A percentile compares a stretch with the other conserved stretches of the same genome.
Conservation (phyloP, 2,113 vertebrate genomes). For the Buteo buteo region DNA sequence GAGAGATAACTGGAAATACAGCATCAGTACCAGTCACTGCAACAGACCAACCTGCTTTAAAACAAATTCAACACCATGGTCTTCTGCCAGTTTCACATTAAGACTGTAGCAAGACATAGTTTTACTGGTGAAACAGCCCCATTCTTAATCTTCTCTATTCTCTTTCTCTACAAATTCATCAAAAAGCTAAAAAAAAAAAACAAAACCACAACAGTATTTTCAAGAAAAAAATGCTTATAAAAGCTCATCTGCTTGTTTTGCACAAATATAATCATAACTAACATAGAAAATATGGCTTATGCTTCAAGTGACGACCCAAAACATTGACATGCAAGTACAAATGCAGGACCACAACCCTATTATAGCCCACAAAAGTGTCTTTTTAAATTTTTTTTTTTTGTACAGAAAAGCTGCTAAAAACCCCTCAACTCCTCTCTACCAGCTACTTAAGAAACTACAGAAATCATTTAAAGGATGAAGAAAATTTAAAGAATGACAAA, state of each 20-base stretch:
- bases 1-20: not conserved
- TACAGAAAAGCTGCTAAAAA: not conserved
- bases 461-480: not conserved
- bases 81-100: not conserved
- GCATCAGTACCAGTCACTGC: not conserved
- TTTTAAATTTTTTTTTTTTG: not conserved
- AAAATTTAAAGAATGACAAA: not conserved
- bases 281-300: not conserved
- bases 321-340: not conserved
- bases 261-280: not conserved
- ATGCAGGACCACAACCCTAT: not conserved
- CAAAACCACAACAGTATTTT: not conserved
- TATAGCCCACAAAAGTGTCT: not conserved
- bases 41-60: not conserved
- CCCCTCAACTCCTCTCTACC: not conserved
- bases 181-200: not conserved
- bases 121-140: not conserved
- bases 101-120: not conserved
- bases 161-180: not conserved
- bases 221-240: not conserved
- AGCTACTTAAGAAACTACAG: not conserved
- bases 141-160: not conserved
- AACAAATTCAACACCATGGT: not conserved
- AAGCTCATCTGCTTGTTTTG: not conserved
- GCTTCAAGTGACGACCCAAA: not conserved